Evolutionary conservation across 2,888 invertebrate species (phyloP), one percentile per base, ranked within the genome.

Genomic region (Eumacrocentrus americanus): DNA sequence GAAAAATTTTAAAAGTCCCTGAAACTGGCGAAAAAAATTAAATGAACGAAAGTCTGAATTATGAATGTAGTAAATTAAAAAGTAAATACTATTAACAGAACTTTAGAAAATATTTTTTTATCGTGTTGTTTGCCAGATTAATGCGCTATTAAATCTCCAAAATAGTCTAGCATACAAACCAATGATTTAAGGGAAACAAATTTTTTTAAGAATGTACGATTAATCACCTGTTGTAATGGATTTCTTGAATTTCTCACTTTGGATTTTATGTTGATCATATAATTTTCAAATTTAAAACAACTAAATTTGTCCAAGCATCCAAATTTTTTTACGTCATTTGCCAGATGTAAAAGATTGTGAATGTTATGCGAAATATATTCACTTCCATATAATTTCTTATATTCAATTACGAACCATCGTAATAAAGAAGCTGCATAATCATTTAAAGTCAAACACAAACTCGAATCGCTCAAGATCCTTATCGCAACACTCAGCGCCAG

Each of bases 251-350:
- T 20, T 35, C 37, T 20, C 6, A 51, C 18, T 51, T 51, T 51
- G 4, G 12, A 18, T 51, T 51, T 38, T 3, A 51, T 20, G 9
- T 35, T 35, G 1, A 37, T 22, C 51, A 37, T 51, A 12, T 6
- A 51, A 37, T 37, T 51, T 51, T 51, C 51, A 37, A 51, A 51
- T 22, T 51, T 51, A 51, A 51, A 51, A 9, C 18, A 9, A 20
- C 20, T 51, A n/a, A 51, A 51, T 11, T 51, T 12, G 12, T 51
- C 51, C n/a, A 51, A 20, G 2, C n/a, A 18, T 37, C 51, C 51
- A 37, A 35, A 51, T 37, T 34, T 37, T 51, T 37, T 51, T 5
- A 16, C 35, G 12, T 51, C 51, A 9, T 12, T 51, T 11, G 51
- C 51, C 4, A 37, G 22, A 37, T 51, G 51, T 37, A 37, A n/a